These are phyloP conservation scores for Apteryx owenii DNA, from an alignment of 2,113 vertebrate species.

Conservation along the genomic window DNA sequence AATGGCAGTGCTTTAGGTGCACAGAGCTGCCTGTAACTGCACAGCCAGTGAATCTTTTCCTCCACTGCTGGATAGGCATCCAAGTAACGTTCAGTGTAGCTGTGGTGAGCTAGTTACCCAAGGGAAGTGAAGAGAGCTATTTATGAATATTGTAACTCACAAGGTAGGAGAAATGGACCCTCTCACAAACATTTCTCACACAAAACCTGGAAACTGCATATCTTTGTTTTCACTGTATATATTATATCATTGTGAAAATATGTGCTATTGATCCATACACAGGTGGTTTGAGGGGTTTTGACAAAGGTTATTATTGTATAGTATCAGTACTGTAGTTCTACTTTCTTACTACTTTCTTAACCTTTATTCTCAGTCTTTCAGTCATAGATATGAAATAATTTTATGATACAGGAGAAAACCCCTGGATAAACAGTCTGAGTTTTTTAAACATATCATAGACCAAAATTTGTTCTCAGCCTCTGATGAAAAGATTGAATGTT, in stretches of 20 bases:
- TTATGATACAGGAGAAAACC: neutral
- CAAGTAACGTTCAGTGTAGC: too few species aligned
- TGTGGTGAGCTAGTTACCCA: too few species aligned
- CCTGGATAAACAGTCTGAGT: neutral
- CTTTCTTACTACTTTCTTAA: neutral
- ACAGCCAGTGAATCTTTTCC: neutral
- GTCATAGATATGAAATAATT: neutral
- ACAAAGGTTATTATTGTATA: too few species aligned
- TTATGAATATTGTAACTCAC: too few species aligned
- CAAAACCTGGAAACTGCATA: too few species aligned
- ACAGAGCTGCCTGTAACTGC: neutral
- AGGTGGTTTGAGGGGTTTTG: neutral
- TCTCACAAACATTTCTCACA: too few species aligned
- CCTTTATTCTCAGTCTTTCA: neutral
- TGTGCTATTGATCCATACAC: neutral
- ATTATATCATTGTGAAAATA: neutral
- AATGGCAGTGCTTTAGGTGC: neutral
- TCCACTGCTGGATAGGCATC: neutral
- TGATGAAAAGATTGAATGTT: neutral
- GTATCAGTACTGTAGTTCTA: neutral
- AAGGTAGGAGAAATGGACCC: too few species aligned
- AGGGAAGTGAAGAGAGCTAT: too few species aligned
- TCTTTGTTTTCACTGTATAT: too few species aligned
- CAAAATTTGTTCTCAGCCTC: neutral
- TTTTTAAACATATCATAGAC: neutral